Evolutionary conservation across 2,113 vertebrate species (phyloP).

Genomic region (Psephotus haematonotus): DNA sequence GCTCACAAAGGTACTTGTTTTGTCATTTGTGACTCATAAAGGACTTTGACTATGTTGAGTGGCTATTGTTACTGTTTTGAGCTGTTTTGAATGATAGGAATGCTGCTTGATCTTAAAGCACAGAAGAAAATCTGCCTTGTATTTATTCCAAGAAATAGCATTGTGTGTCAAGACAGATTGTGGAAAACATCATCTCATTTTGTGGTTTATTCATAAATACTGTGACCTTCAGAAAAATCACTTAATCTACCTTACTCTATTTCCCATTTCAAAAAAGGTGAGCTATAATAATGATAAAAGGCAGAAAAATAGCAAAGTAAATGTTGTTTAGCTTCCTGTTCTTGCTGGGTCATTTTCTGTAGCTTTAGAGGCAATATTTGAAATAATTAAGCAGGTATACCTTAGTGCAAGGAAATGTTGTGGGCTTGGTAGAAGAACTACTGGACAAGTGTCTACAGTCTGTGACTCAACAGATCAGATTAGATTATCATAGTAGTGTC

Average conservation of each 20-base stretch:
- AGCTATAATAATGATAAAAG: background rate
- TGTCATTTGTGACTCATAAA: background rate
- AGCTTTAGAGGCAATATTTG: background rate
- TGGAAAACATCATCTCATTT: background rate
- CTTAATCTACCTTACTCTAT: constrained; percentile 13
- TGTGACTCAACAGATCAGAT: background rate
- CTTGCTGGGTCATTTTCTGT: background rate
- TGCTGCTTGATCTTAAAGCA: background rate
- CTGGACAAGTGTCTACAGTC: background rate
- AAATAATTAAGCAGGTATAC: background rate
- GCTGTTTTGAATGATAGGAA: background rate
- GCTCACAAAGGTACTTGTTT: background rate
- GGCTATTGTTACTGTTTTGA: background rate
- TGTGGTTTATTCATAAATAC: constrained; percentile 20
- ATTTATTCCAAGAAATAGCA: background rate
- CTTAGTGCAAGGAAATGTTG: background rate
- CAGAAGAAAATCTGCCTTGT: background rate
- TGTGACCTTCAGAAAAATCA: constrained; percentile 40
- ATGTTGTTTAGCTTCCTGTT: background rate
- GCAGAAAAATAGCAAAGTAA: background rate
- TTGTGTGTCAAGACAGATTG: background rate
- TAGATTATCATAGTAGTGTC: background rate
- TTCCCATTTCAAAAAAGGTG: background rate
- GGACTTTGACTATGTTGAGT: background rate
- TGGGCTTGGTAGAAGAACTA: background rate